A percentile compares a stretch with the other conserved stretches of the same genome.
phyloP scores from a whole-genome alignment of 2,888 invertebrate genomes.

The Oligia strigilis region DNA sequence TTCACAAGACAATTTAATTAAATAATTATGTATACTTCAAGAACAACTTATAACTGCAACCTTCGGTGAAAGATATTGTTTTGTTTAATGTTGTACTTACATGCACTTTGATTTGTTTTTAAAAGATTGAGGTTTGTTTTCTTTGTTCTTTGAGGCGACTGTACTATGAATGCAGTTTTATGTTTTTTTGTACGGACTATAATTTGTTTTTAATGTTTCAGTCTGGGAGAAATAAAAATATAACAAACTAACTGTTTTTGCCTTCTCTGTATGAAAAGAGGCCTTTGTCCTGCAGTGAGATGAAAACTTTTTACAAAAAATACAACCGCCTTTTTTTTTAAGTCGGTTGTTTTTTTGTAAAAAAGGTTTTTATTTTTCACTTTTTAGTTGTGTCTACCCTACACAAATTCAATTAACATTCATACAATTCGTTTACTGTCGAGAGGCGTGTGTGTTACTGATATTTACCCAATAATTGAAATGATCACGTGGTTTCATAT shows the following conservation, averaged over 20 bases:
- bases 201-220: neutral
- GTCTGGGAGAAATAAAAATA: neutral
- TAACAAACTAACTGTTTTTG: too few relatives aligned
- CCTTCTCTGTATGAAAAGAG: too few relatives aligned
- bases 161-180: neutral
- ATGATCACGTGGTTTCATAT: neutral
- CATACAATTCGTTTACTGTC: neutral
- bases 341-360: too few relatives aligned
- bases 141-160: neutral
- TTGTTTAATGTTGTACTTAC: conserved; percentile 27
- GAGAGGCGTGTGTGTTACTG: neutral
- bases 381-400: too few relatives aligned
- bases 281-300: too few relatives aligned
- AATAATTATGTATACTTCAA: conserved; percentile 42
- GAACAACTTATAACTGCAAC: conserved; percentile 30
- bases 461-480: neutral
- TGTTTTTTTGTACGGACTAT: neutral
- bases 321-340: too few relatives aligned
- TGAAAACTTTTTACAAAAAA: too few relatives aligned
- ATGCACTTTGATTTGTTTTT: conserved; percentile 15
- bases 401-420: too few relatives aligned
- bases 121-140: neutral
- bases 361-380: too few relatives aligned
- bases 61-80: conserved; percentile 18
- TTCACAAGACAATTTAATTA: conserved; percentile 43